phyloP scores from a whole-genome alignment of 2,113 vertebrate species.

The Astur gentilis region DNA sequence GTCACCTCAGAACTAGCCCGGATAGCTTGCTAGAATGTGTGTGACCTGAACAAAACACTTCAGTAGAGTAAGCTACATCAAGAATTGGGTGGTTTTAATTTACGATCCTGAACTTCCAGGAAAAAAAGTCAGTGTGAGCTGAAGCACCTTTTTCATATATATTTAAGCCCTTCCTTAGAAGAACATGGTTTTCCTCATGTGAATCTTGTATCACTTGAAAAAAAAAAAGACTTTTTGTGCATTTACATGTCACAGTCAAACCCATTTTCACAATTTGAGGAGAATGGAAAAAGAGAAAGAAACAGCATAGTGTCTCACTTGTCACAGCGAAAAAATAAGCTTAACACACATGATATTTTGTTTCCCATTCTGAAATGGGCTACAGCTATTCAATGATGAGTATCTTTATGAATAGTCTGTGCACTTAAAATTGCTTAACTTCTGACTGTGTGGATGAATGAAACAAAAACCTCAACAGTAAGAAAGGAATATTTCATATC shows the following conservation, averaged over 20 bases:
- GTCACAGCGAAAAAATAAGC: neutral
- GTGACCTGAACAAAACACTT: neutral
- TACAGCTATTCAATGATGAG: neutral
- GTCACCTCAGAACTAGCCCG: neutral
- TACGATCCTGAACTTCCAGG: neutral
- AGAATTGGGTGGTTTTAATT: neutral
- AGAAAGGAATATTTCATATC: neutral
- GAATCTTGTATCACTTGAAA: neutral
- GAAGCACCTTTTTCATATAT: neutral
- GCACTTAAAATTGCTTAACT: neutral
- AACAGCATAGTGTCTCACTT: neutral
- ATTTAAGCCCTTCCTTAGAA: neutral
- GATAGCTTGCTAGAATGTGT: neutral
- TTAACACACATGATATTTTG: neutral
- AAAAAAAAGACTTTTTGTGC: neutral
- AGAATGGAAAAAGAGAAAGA: neutral
- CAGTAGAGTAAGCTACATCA: neutral
- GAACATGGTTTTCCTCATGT: neutral
- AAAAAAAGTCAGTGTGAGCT: neutral
- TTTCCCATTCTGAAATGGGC: neutral
- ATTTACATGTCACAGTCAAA: neutral
- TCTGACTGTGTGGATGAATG: neutral
- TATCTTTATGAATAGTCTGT: neutral
- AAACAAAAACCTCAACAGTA: neutral
- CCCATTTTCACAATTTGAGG: neutral